phyloP scores from a whole-genome alignment of 1,140 invertebrate genomes.

The Bombus pyrosoma region DNA sequence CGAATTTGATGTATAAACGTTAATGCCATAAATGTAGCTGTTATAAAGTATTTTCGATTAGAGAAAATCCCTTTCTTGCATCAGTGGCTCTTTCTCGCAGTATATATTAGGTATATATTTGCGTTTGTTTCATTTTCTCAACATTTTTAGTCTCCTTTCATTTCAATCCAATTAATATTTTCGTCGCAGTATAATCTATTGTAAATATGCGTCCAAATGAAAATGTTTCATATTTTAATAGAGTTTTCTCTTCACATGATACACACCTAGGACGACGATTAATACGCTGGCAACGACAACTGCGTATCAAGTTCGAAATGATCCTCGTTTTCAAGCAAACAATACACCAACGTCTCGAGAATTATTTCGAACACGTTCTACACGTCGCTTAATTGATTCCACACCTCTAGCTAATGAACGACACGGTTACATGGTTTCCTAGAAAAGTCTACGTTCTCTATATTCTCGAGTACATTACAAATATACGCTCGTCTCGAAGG shows the following conservation, averaged over 20 bases:
- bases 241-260: not conserved
- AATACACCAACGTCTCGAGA: not conserved
- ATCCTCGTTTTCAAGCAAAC: conserved; percentile 16
- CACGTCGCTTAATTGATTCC: conserved; percentile 40
- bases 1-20: not conserved
- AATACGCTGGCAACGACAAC: conserved; percentile 46
- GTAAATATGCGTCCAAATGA: not conserved
- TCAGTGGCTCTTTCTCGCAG: not conserved
- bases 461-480: conserved; percentile 63
- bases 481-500: conserved; percentile 41
- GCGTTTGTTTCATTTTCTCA: too few species aligned
- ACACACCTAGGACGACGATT: conserved; percentile 47
- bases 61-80: not conserved
- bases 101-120: not conserved
- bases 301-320: conserved; percentile 38
- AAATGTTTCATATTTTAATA: not conserved
- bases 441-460: conserved; percentile 60
- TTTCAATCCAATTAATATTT: not conserved
- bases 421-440: conserved; percentile 58
- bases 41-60: conserved; percentile 8
- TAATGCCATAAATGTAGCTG: not conserved
- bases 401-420: conserved; percentile 57
- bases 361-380: conserved; percentile 33
- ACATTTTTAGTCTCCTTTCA: not conserved
- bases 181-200: not conserved